Evolutionary conservation across 2,888 invertebrate genomes (phyloP).

Genomic region (Lepidochitona cinerea): DNA sequence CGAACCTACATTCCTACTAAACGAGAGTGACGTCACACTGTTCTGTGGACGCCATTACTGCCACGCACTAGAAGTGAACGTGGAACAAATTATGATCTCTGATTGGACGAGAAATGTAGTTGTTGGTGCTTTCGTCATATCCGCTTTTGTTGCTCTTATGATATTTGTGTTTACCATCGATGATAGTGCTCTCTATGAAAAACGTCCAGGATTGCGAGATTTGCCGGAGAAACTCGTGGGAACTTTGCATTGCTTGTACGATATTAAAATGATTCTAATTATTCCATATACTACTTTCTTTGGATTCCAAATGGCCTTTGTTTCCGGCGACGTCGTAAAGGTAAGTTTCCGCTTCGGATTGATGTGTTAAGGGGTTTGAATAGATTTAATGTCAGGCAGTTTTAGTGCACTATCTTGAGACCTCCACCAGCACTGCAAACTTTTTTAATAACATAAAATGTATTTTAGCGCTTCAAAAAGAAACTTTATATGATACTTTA

Average conservation of each 20-base stretch:
- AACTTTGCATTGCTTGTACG: neutral
- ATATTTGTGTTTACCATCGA: neutral
- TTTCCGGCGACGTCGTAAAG: neutral
- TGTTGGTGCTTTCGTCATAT: neutral
- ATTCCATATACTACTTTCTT: neutral
- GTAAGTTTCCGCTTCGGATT: neutral
- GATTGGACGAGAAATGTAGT: neutral
- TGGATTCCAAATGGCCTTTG: neutral
- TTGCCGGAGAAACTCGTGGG: neutral
- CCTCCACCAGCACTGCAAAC: too few relatives aligned
- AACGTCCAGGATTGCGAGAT: neutral
- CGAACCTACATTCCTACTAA: neutral
- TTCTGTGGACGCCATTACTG: neutral
- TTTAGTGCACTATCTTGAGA: too few relatives aligned
- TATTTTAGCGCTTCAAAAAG: too few relatives aligned
- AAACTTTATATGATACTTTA: too few relatives aligned
- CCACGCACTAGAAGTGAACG: neutral
- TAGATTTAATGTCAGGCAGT: too few relatives aligned
- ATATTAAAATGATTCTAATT: neutral
- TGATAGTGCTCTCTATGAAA: neutral
- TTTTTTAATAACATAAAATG: too few relatives aligned
- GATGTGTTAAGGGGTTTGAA: neutral
- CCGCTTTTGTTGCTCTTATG: neutral
- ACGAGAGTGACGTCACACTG: neutral
- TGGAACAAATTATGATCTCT: neutral